Percentiles rank a stretch among this genome's conserved stretches.
Evolutionary conservation across 2,888 invertebrate species (phyloP).

Genomic region (Andrena haemorrhoa): DNA sequence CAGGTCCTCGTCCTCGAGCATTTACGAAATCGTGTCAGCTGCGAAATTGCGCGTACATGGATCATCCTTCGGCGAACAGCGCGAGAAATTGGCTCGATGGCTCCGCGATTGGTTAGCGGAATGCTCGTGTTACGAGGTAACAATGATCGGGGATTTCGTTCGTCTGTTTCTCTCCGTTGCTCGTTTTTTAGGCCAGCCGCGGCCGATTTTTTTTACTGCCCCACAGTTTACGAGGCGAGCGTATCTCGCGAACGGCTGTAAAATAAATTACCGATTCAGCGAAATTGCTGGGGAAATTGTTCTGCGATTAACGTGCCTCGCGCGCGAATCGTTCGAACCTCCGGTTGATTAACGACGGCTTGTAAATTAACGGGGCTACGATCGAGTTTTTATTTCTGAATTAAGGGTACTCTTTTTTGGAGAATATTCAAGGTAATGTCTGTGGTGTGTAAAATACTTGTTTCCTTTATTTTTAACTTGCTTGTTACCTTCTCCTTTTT

Average conservation of each 20-base stretch:
- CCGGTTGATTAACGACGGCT: conserved; percentile 41
- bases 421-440: conserved; percentile 16
- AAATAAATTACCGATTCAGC: conserved; percentile 58
- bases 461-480: no score
- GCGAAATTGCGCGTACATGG: no score
- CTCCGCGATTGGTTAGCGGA: background rate
- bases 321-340: conserved; percentile 44
- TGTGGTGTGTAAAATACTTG: conserved; percentile 2
- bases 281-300: conserved; percentile 48
- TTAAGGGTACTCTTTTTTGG: conserved; percentile 25
- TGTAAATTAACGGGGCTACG: conserved; percentile 38
- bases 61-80: no score
- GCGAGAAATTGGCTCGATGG: background rate
- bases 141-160: conserved; percentile 9
- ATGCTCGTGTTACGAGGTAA: background rate
- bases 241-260: conserved; percentile 41
- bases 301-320: conserved; percentile 46
- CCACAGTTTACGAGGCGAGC: conserved; percentile 43
- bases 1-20: background rate
- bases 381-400: conserved; percentile 36
- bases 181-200: background rate
- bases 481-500: conserved; percentile 8
- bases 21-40: background rate
- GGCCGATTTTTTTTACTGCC: conserved; percentile 45
- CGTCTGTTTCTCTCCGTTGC: background rate